Conservation (phyloP, 2,797 vertebrate species). For the Darevskia mixta region DNA sequence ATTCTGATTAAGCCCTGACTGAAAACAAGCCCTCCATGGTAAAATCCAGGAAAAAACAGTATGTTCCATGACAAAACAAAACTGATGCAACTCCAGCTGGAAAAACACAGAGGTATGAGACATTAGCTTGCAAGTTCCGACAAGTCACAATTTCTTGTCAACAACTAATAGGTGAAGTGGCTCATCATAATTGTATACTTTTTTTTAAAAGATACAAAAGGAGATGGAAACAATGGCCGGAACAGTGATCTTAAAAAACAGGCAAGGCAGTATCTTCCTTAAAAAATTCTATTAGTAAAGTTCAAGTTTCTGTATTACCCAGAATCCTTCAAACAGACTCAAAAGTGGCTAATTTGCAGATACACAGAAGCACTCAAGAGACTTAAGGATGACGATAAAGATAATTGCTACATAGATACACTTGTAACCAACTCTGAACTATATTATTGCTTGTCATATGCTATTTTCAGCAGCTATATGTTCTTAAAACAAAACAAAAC, state of each 20-base stretch:
- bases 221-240: not conserved
- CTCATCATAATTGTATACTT: not conserved
- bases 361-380: not conserved
- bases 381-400: not conserved
- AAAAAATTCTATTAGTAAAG: not conserved
- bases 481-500: not conserved
- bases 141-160: conserved; percentile 22
- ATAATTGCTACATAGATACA: not conserved
- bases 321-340: not conserved
- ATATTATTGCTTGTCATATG: not conserved
- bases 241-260: not conserved
- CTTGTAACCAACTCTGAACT: not conserved
- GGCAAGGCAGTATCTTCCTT: not conserved
- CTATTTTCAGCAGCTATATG: not conserved
- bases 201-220: not conserved
- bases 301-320: not conserved
- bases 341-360: not conserved
- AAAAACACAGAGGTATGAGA: not conserved
- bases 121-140: not conserved
- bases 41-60: not conserved
- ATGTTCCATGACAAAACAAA: not conserved
- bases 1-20: not conserved
- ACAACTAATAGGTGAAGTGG: not conserved
- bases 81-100: not conserved
- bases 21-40: conserved; percentile 3